phyloP scores from a whole-genome alignment of 2,113 vertebrate genomes.

The Dicentrarchus labrax region DNA sequence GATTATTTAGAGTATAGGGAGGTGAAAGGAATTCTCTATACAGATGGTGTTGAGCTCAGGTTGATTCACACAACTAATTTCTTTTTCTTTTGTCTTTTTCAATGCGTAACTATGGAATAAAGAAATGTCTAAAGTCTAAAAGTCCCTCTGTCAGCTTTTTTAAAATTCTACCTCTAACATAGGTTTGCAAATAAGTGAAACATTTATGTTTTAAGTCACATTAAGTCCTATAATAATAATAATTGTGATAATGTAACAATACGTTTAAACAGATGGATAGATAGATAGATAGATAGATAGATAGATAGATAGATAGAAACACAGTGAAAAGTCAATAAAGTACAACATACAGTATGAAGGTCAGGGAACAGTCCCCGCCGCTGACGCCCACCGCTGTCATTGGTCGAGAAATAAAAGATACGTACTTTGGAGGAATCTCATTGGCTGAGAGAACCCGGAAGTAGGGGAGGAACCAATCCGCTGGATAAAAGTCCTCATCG shows the following conservation, averaged over 20 bases:
- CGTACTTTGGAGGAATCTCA: slow-evolving; percentile 4
- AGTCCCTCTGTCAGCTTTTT: too few species aligned
- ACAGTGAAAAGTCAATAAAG: slow-evolving; percentile 38
- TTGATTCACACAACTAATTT: not conserved
- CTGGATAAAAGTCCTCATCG: slow-evolving; percentile 36
- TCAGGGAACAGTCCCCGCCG: slow-evolving; percentile 31
- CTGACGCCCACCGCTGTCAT: slow-evolving; percentile 68
- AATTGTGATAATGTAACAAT: too few species aligned
- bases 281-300: slow-evolving; percentile 51
- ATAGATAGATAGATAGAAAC: slow-evolving; percentile 38
- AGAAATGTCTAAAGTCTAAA: not conserved
- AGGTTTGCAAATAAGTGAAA: too few species aligned
- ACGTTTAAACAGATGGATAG: slow-evolving; percentile 18
- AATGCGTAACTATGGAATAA: not conserved
- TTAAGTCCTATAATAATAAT: too few species aligned
- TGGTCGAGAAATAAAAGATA: slow-evolving; percentile 39
- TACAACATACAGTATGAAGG: slow-evolving; percentile 63
- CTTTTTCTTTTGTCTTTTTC: not conserved
- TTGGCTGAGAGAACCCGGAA: slow-evolving; percentile 71
- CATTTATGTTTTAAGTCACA: too few species aligned
- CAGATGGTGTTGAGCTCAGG: not conserved
- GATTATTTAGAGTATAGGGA: not conserved
- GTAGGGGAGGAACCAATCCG: slow-evolving; percentile 52
- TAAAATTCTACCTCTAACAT: too few species aligned
- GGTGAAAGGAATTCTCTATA: not conserved